A percentile compares a stretch with the other conserved stretches of the same genome.
phyloP scores from a whole-genome alignment of 2,113 vertebrate species.

The Cebidichthys violaceus region DNA sequence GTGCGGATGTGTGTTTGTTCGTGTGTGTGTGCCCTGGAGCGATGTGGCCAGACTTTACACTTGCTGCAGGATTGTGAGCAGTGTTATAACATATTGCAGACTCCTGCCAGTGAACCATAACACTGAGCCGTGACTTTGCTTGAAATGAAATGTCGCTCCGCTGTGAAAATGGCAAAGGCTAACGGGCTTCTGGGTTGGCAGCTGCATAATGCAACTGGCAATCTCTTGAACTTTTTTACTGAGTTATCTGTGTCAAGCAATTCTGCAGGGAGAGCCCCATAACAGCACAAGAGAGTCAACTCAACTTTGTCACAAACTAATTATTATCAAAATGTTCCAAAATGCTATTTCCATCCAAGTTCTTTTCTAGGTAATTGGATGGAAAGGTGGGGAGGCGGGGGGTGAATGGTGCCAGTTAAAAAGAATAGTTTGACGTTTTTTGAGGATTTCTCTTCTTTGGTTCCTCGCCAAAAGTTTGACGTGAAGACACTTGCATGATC shows the following conservation, averaged over 20 bases:
- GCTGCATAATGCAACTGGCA: constrained; percentile 8
- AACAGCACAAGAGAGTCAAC: not conserved
- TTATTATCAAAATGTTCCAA: not conserved
- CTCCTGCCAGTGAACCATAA: constrained; percentile 49
- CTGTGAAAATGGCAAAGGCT: constrained; percentile 42
- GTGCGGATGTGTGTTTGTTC: constrained; percentile 32
- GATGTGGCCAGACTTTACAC: constrained; percentile 55
- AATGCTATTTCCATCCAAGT: not conserved
- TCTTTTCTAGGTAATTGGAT: not conserved
- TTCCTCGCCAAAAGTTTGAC: not conserved
- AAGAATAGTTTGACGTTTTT: not conserved
- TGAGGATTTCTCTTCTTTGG: not conserved
- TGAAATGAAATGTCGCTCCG: constrained; percentile 43
- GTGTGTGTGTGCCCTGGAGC: constrained; percentile 38
- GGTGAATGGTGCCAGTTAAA: not conserved
- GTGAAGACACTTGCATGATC: not conserved
- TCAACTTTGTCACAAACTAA: not conserved
- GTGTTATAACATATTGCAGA: constrained; percentile 59
- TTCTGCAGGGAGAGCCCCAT: not conserved
- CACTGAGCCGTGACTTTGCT: constrained; percentile 39
- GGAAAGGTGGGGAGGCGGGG: not conserved
- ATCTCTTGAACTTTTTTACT: not conserved
- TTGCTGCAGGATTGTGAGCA: constrained; percentile 49
- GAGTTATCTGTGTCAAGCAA: not conserved
- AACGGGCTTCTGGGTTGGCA: not conserved